Conservation (phyloP, 2,888 invertebrate species). For the Epinotia demarniana region DNA sequence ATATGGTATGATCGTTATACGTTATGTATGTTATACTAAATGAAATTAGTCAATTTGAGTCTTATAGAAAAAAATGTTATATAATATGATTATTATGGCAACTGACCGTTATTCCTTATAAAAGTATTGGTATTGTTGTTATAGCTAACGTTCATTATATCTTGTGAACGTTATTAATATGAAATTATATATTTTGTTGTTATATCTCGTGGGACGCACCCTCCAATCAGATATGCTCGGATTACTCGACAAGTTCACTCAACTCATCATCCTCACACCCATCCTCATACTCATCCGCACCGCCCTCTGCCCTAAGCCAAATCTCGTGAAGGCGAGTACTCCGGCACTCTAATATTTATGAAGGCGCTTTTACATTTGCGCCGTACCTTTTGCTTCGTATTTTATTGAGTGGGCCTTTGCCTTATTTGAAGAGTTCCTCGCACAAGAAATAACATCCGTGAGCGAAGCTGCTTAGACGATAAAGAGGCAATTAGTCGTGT, state of each 20-base stretch:
- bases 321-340: slow-evolving; percentile 39
- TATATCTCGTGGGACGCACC: no score
- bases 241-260: background rate
- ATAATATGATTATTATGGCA: no score
- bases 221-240: no score
- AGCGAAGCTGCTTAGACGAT: slow-evolving; percentile 5
- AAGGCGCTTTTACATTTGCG: slow-evolving; percentile 34
- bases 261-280: background rate
- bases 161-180: no score
- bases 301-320: slow-evolving; percentile 32
- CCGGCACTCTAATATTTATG: slow-evolving; percentile 42
- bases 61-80: no score
- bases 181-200: no score
- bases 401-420: slow-evolving; percentile 24
- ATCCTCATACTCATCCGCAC: slow-evolving; percentile 19
- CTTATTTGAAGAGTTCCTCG: slow-evolving; percentile 34
- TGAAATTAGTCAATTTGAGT: no score
- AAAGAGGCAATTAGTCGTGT: background rate
- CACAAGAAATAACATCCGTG: slow-evolving; percentile 29
- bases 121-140: no score
- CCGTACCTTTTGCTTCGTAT: slow-evolving; percentile 34
- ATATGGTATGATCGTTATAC: no score
- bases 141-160: no score
- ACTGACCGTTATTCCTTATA: no score
- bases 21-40: no score